Evolutionary conservation across 2,888 invertebrate genomes (phyloP).

Genomic region (Thymelicus acteon): DNA sequence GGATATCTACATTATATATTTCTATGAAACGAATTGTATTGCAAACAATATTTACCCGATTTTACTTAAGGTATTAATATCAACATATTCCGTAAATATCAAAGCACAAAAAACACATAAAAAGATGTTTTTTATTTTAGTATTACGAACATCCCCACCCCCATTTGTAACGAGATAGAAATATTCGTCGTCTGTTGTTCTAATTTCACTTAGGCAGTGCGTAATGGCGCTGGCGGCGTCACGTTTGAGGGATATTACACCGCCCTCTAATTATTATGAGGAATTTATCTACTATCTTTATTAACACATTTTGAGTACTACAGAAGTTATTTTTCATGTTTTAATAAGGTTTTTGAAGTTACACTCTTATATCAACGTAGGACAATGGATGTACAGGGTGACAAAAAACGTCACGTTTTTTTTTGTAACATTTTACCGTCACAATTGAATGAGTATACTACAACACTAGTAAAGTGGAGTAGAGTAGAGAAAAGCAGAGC

Average conservation of each 20-base stretch:
- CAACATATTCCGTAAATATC: neutral
- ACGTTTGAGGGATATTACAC: conserved; percentile 64
- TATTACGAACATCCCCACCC: conserved; percentile 14
- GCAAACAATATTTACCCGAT: too few relatives aligned
- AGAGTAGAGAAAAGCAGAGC: too few relatives aligned
- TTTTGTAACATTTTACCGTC: too few relatives aligned
- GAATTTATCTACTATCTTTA: conserved; percentile 54
- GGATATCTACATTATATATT: too few relatives aligned
- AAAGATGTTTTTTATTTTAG: conserved; percentile 11
- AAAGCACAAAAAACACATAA: conserved; percentile 2
- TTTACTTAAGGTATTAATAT: too few relatives aligned
- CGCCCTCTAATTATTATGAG: conserved; percentile 56
- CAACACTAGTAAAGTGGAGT: too few relatives aligned
- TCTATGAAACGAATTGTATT: too few relatives aligned
- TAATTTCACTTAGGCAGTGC: conserved; percentile 47
- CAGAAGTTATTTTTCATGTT: neutral
- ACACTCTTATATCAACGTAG: too few relatives aligned
- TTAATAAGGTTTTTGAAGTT: too few relatives aligned
- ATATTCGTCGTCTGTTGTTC: conserved; percentile 43
- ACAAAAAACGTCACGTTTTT: too few relatives aligned
- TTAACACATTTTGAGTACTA: conserved; percentile 45
- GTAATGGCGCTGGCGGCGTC: conserved; percentile 47
- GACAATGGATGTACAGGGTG: too few relatives aligned
- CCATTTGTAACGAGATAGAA: conserved; percentile 37
- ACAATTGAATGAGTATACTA: too few relatives aligned